Evolutionary conservation across 2,113 vertebrate species (phyloP), one percentile per base, ranked within the genome.

Genomic region (Irena cyanogastra): DNA sequence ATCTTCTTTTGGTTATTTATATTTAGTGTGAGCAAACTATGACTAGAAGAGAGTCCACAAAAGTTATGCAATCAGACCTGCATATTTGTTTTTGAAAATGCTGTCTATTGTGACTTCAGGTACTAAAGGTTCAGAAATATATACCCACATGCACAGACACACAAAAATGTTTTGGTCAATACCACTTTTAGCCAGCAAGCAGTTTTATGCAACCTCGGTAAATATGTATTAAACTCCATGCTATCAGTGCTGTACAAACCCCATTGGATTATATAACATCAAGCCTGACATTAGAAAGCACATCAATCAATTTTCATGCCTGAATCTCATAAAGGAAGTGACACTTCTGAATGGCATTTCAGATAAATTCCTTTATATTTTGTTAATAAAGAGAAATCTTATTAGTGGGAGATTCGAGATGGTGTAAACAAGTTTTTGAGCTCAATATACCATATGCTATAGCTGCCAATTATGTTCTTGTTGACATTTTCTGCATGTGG

Each of bases 401-500:
- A 83, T 90, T 95, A 95, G 59, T 80, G 47, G 45, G 42, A 87
- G 66, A 93, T 52, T 94, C 80, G 96, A 93, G 69, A 87, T 49
- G 47, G 13, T 66, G 69, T 94, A 97, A 95, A 93, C 72, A 97
- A 87, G 44, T 54, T 90, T 84, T 83, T 84, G 39, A 90, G 47
- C 50, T 94, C 69, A 71, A 71, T 95, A 93, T 95, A 96, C 86
- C 94, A 92, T 95, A 95, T 97, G 94, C 39, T 94, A 91, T 94
- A 96, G 70, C 57, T 91, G 66, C 42, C 26, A 15, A 78, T 95
- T 95, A 96, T 90, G 72, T 95, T 95, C 88, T 89, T 91, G 78
- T 94, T 97, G 95, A 95, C 92, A 96, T 97, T 97, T 97, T 83
- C 87, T 96, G 60, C 68, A 63, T 87, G 74, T 83, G 90, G 71